phyloP scores from a whole-genome alignment of 53 echinoderm and acorn worm species.

The Temnopleurus reevesii region DNA sequence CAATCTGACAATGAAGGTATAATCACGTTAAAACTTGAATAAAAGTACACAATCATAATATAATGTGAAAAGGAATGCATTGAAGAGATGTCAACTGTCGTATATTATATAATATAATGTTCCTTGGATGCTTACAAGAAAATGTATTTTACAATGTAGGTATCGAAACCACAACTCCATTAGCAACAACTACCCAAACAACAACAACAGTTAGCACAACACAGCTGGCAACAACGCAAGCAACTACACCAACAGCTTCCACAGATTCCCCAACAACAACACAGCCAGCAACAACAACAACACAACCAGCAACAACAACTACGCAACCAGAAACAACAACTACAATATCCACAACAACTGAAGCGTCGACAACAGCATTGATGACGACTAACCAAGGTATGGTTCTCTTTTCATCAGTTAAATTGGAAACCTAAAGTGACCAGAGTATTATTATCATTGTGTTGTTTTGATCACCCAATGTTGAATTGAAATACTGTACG shows the following conservation, averaged over 20 bases:
- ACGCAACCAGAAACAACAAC: not conserved
- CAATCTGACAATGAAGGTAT: too few relatives aligned
- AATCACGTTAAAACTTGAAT: too few relatives aligned
- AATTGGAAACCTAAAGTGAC: too few relatives aligned
- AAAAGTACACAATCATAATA: too few relatives aligned
- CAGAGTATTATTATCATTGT: too few relatives aligned
- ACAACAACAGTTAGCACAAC: not conserved
- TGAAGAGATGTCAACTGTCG: too few relatives aligned
- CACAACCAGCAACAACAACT: not conserved
- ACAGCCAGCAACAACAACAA: not conserved
- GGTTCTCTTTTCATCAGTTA: not conserved
- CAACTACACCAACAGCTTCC: not conserved
- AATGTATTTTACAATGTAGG: not conserved
- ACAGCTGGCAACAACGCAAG: not conserved
- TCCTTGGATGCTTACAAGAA: too few relatives aligned
- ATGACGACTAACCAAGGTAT: not conserved
- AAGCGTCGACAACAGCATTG: not conserved
- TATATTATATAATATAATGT: too few relatives aligned
- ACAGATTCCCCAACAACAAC: slow-evolving; percentile 33
- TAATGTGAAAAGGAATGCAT: too few relatives aligned
- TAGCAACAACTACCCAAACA: not conserved
- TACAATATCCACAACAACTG: not conserved
- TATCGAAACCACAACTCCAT: not conserved
- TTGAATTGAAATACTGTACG: too few relatives aligned
- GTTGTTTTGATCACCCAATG: too few relatives aligned